These are phyloP conservation scores for Diabrotica virgifera DNA, from an alignment of 1,140 invertebrate species.

Conservation along the genomic window DNA sequence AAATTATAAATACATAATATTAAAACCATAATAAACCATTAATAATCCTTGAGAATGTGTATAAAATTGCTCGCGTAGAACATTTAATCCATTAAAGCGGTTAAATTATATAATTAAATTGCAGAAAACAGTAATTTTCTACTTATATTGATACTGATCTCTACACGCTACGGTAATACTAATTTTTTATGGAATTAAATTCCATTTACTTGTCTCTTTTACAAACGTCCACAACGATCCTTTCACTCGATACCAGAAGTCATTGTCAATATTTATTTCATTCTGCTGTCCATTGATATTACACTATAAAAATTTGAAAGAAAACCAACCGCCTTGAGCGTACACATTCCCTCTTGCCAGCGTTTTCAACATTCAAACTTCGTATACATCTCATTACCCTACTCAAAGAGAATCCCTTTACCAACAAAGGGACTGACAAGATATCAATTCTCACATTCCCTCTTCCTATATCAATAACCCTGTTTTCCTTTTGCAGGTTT, in stretches of 20 bases:
- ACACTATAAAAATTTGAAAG: not conserved
- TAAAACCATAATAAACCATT: too few species aligned
- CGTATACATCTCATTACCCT: slow-evolving; percentile 2
- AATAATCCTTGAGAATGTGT: too few species aligned
- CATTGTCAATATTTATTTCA: not conserved
- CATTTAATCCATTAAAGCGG: too few species aligned
- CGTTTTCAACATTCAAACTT: slow-evolving; percentile 1
- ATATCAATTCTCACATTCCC: slow-evolving; percentile 2
- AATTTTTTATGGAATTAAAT: too few species aligned
- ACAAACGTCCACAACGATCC: not conserved
- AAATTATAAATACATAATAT: too few species aligned
- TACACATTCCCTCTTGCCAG: not conserved
- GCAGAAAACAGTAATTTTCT: too few species aligned
- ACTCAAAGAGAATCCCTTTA: slow-evolving; percentile 2
- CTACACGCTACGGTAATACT: too few species aligned
- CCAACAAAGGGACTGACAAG: slow-evolving; percentile 1
- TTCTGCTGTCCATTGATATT: not conserved
- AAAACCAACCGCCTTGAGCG: not conserved
- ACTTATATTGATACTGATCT: too few species aligned
- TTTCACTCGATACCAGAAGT: not conserved
- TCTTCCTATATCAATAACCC: not conserved
- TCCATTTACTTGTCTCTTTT: too few species aligned
- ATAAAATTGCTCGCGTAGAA: too few species aligned
- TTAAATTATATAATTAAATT: too few species aligned
- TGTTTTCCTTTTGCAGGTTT: not conserved